phyloP scores from a whole-genome alignment of 1,140 invertebrate species.

The Drosophila leontia region DNA sequence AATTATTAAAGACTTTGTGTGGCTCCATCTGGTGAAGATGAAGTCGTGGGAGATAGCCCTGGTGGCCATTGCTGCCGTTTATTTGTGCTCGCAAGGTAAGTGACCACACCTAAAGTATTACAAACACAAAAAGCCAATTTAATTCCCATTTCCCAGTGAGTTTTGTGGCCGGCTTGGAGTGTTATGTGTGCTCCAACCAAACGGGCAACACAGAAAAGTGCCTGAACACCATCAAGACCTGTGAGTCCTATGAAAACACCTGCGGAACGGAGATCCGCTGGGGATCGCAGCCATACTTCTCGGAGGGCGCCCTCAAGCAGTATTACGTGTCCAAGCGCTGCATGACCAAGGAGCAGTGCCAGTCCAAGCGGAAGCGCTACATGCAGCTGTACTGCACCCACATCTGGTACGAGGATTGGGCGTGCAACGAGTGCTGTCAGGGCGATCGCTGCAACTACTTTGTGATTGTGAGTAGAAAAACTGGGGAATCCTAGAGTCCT shows the following conservation, averaged over 20 bases:
- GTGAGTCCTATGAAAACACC: slow-evolving; percentile 93
- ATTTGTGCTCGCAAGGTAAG: slow-evolving; percentile 66
- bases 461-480: slow-evolving; percentile 92
- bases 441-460: slow-evolving; percentile 99
- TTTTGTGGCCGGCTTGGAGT: slow-evolving; percentile 92
- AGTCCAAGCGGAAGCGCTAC: slow-evolving; percentile 88
- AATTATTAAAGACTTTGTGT: background rate
- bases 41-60: slow-evolving; percentile 65
- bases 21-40: slow-evolving; percentile 23
- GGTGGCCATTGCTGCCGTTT: slow-evolving; percentile 55
- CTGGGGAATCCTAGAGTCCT: too few species aligned
- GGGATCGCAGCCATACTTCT: slow-evolving; percentile 98
- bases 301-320: slow-evolving; percentile 95
- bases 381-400: slow-evolving; percentile 93
- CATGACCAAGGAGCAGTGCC: slow-evolving; percentile 92
- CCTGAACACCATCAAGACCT: slow-evolving; percentile 95
- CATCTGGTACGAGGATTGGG: slow-evolving; percentile 99
- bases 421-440: slow-evolving; percentile 98
- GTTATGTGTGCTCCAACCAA: slow-evolving; percentile 97
- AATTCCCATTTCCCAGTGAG: slow-evolving; percentile 43
- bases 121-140: background rate
- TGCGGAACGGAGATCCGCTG: slow-evolving; percentile 95
- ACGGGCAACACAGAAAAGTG: slow-evolving; percentile 97
- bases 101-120: slow-evolving; percentile 60
- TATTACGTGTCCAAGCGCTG: slow-evolving; percentile 97